Percentiles rank a stretch among this genome's conserved stretches.
phyloP scores from a whole-genome alignment of 1,140 invertebrate genomes.

The Zaprionus ghesquierei region DNA sequence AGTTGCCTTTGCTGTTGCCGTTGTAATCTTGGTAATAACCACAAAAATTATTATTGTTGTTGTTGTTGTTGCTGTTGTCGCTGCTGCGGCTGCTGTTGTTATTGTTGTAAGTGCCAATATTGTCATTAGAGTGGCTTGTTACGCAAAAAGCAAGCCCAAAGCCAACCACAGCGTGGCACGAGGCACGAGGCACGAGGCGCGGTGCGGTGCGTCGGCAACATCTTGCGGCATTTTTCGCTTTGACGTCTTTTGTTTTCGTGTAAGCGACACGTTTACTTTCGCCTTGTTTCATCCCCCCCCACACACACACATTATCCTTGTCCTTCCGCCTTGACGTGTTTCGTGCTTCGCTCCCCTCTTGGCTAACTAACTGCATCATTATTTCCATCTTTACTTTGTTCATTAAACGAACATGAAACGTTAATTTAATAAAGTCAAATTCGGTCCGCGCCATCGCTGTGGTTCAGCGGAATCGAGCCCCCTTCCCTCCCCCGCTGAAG shows the following conservation, averaged over 20 bases:
- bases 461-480: background rate
- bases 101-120: constrained; percentile 79
- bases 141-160: constrained; percentile 57
- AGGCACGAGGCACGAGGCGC: too few relatives aligned
- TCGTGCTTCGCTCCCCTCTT: constrained; percentile 3
- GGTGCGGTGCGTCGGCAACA: constrained; percentile 58
- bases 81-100: constrained; percentile 51
- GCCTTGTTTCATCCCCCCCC: background rate
- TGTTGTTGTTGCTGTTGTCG: constrained; percentile 40
- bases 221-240: constrained; percentile 77
- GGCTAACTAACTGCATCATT: constrained; percentile 64
- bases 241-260: constrained; percentile 71
- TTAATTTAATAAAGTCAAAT: constrained; percentile 80
- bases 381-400: constrained; percentile 78
- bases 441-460: constrained; percentile 31
- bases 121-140: constrained; percentile 80
- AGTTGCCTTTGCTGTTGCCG: constrained; percentile 53
- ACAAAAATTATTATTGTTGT: constrained; percentile 78
- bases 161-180: constrained; percentile 28
- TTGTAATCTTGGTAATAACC: constrained; percentile 80
- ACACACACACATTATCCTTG: background rate
- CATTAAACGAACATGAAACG: constrained; percentile 81
- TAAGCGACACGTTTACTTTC: constrained; percentile 66
- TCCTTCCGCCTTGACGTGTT: background rate
- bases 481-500: too few relatives aligned